Base-by-base conservation (phyloP, 2,888 invertebrate genomes). In the Sussaba pulchella region DNA sequence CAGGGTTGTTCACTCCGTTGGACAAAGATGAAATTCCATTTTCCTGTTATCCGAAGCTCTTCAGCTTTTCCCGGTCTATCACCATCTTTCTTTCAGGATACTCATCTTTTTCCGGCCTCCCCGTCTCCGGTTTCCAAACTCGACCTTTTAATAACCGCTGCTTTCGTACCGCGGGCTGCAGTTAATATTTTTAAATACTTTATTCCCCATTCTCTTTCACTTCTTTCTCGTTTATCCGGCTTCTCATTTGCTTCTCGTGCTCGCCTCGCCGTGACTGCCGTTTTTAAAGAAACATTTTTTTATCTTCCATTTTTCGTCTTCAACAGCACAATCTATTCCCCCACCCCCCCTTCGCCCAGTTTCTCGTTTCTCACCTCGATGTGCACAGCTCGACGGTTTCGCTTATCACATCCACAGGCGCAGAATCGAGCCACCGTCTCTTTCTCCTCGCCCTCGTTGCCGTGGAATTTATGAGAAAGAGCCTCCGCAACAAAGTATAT, bases 171-270 rank as follows among this genome's bases (percentile, higher is more conserved):
- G 76, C 75, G 77, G 78, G 82, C 74, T 84, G 83, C 85, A 86
- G 86, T 87, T 87, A 85, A 86, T 87, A 86, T 87, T 88, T 87
- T 86, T 84, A 85, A 87, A 87, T 85, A 87, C 86, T 83, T 85
- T 82, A 81, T 73, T 66, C 79, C 36, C 26, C 39, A 24, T 14
- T 61, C 70, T 64, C 80, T 73, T 59, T 52, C 41, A 39, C 21
- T 52, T 78, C 72, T 47, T 74, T 70, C 50, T 57, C 54, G 39
- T 52, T 45, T 71, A 70, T 70, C 52, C 8, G 26, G 2, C 26
- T 47, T 64, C 47, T 75, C 52, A 54, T 73, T 59, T 77, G 24
- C 50, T 66, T 5, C 45, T 54, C 31, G n/a, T 47, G 14, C 41
- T 17, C 41, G 8, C 26, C 14, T 24, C 45, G 36, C 43, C 14